These are phyloP conservation scores for Nothoprocta pentlandii DNA, from an alignment of 2,113 vertebrate genomes.

Conservation along the genomic window DNA sequence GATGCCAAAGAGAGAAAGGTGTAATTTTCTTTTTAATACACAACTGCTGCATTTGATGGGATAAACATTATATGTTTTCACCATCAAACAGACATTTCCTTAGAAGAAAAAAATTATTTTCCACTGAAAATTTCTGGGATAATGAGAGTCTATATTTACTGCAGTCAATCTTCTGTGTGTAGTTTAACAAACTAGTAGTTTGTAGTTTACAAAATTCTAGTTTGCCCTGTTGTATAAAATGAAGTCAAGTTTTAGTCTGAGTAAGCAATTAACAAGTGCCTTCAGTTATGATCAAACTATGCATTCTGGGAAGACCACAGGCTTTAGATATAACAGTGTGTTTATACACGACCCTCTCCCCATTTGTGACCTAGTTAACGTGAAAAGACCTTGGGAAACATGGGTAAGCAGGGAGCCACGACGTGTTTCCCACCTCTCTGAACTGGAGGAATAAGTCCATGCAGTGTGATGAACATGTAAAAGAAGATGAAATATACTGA, in stretches of 20 bases:
- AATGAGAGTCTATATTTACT: not conserved
- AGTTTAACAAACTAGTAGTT: not conserved
- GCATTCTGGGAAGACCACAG: not conserved
- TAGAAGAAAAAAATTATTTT: not conserved
- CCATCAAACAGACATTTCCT: constrained; percentile 20
- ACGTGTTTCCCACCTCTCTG: not conserved
- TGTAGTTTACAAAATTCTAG: not conserved
- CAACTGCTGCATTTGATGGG: not conserved
- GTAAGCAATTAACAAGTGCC: not conserved
- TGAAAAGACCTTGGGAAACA: not conserved
- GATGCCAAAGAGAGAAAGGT: not conserved
- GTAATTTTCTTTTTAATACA: not conserved
- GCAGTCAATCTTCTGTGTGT: not conserved
- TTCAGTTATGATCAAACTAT: not conserved
- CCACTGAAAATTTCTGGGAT: not conserved
- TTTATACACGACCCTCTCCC: not conserved
- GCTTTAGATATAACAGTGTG: not conserved
- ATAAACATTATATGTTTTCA: not conserved
- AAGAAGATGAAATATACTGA: not conserved
- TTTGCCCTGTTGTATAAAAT: not conserved
- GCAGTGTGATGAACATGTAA: not conserved
- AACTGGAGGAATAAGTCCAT: not conserved
- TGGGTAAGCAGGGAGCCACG: not conserved
- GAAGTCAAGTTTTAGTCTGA: not conserved
- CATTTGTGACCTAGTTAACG: not conserved